Percentiles rank a stretch among this genome's conserved stretches.
phyloP scores from a whole-genome alignment of 2,888 invertebrate species.

The Limnephilus lunatus region DNA sequence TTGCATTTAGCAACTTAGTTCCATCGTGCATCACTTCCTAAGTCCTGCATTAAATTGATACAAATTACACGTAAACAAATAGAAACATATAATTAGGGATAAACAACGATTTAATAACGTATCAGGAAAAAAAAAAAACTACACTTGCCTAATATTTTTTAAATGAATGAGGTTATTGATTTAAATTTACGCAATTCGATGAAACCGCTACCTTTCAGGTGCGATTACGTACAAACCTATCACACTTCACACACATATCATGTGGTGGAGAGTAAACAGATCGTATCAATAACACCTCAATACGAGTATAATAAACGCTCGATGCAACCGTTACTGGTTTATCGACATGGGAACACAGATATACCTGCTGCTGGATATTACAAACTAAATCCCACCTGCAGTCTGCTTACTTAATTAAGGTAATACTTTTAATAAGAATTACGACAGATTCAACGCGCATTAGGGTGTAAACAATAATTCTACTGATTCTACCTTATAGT shows the following conservation, averaged over 20 bases:
- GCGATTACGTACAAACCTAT: not conserved
- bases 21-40: not conserved
- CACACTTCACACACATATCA: not conserved
- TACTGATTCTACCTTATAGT: not conserved
- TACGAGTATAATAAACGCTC: not conserved
- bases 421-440: not conserved
- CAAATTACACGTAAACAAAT: not conserved
- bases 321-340: not conserved
- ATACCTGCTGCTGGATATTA: not conserved
- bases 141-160: too few relatives aligned
- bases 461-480: not conserved
- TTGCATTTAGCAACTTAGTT: not conserved
- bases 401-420: not conserved
- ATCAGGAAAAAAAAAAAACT: too few relatives aligned
- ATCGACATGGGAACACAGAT: not conserved
- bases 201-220: not conserved
- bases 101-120: not conserved
- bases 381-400: not conserved
- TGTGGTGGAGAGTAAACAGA: not conserved
- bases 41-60: not conserved
- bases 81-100: not conserved
- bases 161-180: not conserved
- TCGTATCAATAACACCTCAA: not conserved
- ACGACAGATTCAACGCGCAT: not conserved
- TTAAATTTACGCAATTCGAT: not conserved